Percentiles rank a stretch among this genome's conserved stretches.
These are phyloP conservation scores for Eupithecia pulchellata DNA, from an alignment of 2,888 invertebrate species.

Conservation along the genomic window DNA sequence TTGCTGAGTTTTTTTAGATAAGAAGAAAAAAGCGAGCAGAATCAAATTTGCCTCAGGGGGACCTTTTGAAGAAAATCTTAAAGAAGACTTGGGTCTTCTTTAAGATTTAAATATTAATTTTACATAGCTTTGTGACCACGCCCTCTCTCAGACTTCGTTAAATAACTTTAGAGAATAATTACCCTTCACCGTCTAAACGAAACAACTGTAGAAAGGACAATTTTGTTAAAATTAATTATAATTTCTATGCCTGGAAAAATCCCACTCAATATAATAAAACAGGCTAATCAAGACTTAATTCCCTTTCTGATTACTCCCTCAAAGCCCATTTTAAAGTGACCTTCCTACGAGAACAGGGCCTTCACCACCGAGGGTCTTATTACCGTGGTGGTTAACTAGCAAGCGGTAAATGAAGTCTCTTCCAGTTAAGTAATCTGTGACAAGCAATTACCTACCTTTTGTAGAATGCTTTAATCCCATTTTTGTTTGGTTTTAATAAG, in stretches of 20 bases:
- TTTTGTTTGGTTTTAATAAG: conserved; percentile 40
- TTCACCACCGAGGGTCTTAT: conserved; percentile 37
- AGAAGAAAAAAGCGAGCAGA: too few species aligned
- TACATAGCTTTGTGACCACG: not conserved
- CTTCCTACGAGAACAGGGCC: conserved; percentile 31
- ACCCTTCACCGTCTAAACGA: not conserved
- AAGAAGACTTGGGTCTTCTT: too few species aligned
- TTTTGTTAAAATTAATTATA: not conserved
- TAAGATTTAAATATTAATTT: too few species aligned
- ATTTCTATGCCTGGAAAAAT: conserved; percentile 15
- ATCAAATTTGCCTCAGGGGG: not conserved
- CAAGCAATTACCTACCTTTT: conserved; percentile 50
- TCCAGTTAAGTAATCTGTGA: conserved; percentile 43
- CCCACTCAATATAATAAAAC: conserved; percentile 47
- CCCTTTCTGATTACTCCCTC: conserved; percentile 53
- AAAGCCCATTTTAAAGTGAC: conserved; percentile 43
- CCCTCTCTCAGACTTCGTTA: not conserved
- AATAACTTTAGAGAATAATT: not conserved
- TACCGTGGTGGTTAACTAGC: conserved; percentile 47
- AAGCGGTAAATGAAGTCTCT: conserved; percentile 56
- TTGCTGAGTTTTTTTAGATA: too few species aligned
- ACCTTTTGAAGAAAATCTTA: not conserved
- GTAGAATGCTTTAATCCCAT: conserved; percentile 36
- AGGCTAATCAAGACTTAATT: conserved; percentile 48
- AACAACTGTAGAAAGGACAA: not conserved